A percentile compares a stretch with the other conserved stretches of the same genome.
phyloP scores from a whole-genome alignment of 1,140 invertebrate genomes.

The Drosophila auraria region DNA sequence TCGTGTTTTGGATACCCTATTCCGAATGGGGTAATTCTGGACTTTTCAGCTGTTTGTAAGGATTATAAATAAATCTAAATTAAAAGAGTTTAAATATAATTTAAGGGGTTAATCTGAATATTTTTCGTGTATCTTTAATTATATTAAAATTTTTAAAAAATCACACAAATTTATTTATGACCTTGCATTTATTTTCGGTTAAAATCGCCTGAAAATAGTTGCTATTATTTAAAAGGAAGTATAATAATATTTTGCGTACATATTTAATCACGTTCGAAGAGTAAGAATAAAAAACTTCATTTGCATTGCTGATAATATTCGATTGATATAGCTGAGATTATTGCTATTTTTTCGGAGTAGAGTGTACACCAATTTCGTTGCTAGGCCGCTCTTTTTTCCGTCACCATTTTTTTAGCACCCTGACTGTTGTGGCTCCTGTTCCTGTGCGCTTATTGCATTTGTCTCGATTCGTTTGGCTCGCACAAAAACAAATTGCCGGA shows the following conservation, averaged over 20 bases:
- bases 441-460: slow-evolving; percentile 77
- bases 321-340: not conserved
- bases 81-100: not conserved
- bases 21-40: not conserved
- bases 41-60: too few species aligned
- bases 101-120: not conserved
- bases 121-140: too few species aligned
- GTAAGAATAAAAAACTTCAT: not conserved
- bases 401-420: slow-evolving; percentile 20
- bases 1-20: slow-evolving; percentile 11
- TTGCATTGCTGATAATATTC: slow-evolving; percentile 3
- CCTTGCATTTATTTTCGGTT: too few species aligned
- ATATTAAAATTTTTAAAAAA: too few species aligned
- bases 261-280: not conserved
- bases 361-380: slow-evolving; percentile 14
- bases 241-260: not conserved
- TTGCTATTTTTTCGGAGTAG: not conserved
- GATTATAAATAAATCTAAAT: too few species aligned
- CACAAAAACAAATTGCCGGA: slow-evolving; percentile 82
- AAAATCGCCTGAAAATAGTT: too few species aligned
- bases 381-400: not conserved
- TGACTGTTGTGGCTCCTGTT: slow-evolving; percentile 22
- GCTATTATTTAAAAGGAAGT: too few species aligned
- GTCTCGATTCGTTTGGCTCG: slow-evolving; percentile 80
- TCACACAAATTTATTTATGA: too few species aligned